Evolutionary conservation across 2,888 invertebrate genomes (phyloP), one percentile per base, ranked within the genome.

Genomic region (Protophormia terraenovae): DNA sequence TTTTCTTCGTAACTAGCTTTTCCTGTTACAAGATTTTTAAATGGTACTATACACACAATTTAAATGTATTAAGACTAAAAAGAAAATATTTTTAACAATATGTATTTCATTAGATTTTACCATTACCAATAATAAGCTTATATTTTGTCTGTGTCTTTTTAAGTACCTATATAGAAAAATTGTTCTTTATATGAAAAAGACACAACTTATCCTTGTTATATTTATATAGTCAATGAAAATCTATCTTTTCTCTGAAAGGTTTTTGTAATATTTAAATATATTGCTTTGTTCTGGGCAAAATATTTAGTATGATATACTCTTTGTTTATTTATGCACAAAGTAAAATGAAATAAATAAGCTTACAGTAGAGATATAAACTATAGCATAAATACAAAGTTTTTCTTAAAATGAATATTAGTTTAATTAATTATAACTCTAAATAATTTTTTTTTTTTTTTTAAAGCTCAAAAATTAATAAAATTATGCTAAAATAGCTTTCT

Each of bases 81-180:
- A 53, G 0, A 53, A 3, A 35, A 24, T 12, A 67, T 50, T 0
- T 35, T 35, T 35, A 1, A 66, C 8, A 50, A 35, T 35, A 53
- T 7, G 3, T 55, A n/a, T 24, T 55, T 12, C 38, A 38, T 27
- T 41, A 10, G n/a, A 27, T 38, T 38, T n/a, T 53, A n/a, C n/a
- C 38, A 38, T 38, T 69, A 69, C 38, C n/a, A n/a, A 38, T 55
- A 71, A 71, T 71, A 55, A 71, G 71, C 22, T 71, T 71, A 71
- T 38, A 7, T 53, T 22, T 38, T 62, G 19, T 22, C 22, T 41
- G 27, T 64, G n/a, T 41, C 8, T 41, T 8, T 41, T 16, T n/a
- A 14, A 4, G 12, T 50, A 22, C 2, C 8, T 19, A 0, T 41
- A 6, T n/a, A 14, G 3, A n/a, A 41, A 8, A 41, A 2, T 41